Conservation (phyloP, 2,113 vertebrate species). For the Agapornis roseicollis region DNA sequence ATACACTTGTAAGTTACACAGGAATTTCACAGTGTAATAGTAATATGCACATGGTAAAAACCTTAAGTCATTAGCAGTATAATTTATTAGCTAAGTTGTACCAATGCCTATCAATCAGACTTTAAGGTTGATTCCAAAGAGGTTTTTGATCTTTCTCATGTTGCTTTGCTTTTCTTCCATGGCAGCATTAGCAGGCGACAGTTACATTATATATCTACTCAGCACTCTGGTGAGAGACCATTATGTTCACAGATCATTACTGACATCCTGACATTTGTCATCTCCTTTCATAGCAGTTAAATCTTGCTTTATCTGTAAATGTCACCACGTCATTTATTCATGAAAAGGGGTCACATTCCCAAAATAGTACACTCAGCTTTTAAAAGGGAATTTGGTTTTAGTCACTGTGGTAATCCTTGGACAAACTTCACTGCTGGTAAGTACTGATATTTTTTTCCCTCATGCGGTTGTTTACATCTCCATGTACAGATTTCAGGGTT, state of each 20-base stretch:
- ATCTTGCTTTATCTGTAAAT: slow-evolving; percentile 87
- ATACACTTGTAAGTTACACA: neutral
- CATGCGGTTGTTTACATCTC: slow-evolving; percentile 66
- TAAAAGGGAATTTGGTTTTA: slow-evolving; percentile 70
- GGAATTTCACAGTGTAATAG: slow-evolving; percentile 7
- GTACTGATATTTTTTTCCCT: slow-evolving; percentile 62
- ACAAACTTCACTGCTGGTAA: slow-evolving; percentile 77
- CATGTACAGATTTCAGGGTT: slow-evolving; percentile 31
- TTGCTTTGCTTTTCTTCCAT: slow-evolving; percentile 50
- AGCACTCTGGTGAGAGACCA: slow-evolving; percentile 75
- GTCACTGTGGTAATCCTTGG: slow-evolving; percentile 76
- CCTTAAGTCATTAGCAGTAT: slow-evolving; percentile 21
- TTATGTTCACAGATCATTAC: slow-evolving; percentile 84
- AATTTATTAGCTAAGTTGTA: slow-evolving; percentile 26
- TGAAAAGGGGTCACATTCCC: slow-evolving; percentile 82
- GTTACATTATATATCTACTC: slow-evolving; percentile 76
- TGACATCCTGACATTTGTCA: slow-evolving; percentile 88
- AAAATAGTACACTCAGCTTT: slow-evolving; percentile 75
- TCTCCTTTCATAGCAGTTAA: slow-evolving; percentile 82
- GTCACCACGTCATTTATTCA: slow-evolving; percentile 86
- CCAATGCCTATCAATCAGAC: slow-evolving; percentile 32
- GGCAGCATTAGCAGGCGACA: slow-evolving; percentile 60
- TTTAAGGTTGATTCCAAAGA: neutral
- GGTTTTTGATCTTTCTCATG: slow-evolving; percentile 20
- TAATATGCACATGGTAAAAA: slow-evolving; percentile 15